Base-by-base conservation (phyloP, 2,797 vertebrate species). In the Aeoliscus strigatus region DNA sequence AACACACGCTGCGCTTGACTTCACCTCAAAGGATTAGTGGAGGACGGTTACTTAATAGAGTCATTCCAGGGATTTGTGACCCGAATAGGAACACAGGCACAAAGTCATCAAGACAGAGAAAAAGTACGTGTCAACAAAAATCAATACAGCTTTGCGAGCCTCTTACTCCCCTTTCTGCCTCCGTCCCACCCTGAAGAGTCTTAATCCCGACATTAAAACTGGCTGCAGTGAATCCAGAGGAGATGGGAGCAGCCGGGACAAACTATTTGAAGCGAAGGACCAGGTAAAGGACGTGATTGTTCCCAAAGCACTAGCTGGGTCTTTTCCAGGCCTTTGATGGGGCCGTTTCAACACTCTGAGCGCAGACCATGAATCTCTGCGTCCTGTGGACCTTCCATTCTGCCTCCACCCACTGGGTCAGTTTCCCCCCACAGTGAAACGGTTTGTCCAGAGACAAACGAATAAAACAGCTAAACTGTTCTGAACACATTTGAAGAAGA, bases 211-310 rank as follows among this genome's bases (percentile, higher is more conserved):
- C 25, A 65, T 56, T 38, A 63, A 61, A 58, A 58, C 4, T 1
- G 17, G 51, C 55, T 24, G 27, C 2, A 4, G 37, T 14, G 29
- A 61, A 30, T 39, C 26, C 3, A 33, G 35, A n/a, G 52, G 35
- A 25, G 39, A 62, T 26, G 3, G 33, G 40, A 59, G 55, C n/a
- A 6, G 10, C 29, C 4, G 5, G 2, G 27, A 13, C 33, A 56
- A 26, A 21, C n/a, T 5, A 33, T 65, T 57, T 40, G 39, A 55
- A 62, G 44, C 47, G 51, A 39, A 1, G 27, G 13, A 14, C 26
- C 27, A 38, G 37, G 31, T 68, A 64, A 82, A 80, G 50, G 60
- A 35, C 51, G 35, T 59, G 50, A 60, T 77, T 80, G 78, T 79
- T 62, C 63, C 13, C 32, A 48, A 30, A 64, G 52, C 54, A 46